Conservation (phyloP, 64 coral and sea anemone species). For the Platygyra sinensis region DNA sequence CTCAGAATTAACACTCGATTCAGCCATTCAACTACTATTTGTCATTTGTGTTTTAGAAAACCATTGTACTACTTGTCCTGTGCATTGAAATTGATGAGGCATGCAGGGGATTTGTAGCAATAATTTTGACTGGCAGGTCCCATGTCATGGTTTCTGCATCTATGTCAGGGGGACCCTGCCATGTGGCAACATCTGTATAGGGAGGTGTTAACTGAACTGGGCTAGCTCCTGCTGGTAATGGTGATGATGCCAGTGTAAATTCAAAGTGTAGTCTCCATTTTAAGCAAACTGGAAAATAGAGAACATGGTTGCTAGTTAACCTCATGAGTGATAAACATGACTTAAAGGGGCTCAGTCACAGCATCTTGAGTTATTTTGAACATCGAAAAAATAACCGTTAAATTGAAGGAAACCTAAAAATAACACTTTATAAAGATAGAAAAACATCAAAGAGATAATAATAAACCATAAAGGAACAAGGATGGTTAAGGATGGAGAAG, state of each 20-base stretch:
- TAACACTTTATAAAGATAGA: no score
- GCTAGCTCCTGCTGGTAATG: slow-evolving; percentile 68
- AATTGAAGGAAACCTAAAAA: no score
- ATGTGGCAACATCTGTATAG: slow-evolving; percentile 77
- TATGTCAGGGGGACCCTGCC: slow-evolving; percentile 76
- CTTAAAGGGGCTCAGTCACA: no score
- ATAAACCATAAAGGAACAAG: no score
- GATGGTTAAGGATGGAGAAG: no score
- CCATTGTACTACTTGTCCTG: slow-evolving; percentile 72
- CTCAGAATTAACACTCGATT: background rate
- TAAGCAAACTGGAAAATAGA: slow-evolving; percentile 75
- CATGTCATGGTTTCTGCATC: slow-evolving; percentile 94
- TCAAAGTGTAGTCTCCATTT: slow-evolving; percentile 99
- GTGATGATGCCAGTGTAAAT: slow-evolving; percentile 83
- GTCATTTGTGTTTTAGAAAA: slow-evolving; percentile 51
- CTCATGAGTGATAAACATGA: background rate
- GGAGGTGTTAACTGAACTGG: slow-evolving; percentile 73
- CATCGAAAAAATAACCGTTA: no score
- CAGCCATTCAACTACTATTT: background rate
- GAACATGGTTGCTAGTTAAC: background rate
- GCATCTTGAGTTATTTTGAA: no score
- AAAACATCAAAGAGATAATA: no score
- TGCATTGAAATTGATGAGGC: slow-evolving; percentile 88
- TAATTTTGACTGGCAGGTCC: slow-evolving; percentile 94
- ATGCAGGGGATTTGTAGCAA: slow-evolving; percentile 90